phyloP scores from a whole-genome alignment of 2,797 vertebrate genomes.

The Acestrorhynchus altus region DNA sequence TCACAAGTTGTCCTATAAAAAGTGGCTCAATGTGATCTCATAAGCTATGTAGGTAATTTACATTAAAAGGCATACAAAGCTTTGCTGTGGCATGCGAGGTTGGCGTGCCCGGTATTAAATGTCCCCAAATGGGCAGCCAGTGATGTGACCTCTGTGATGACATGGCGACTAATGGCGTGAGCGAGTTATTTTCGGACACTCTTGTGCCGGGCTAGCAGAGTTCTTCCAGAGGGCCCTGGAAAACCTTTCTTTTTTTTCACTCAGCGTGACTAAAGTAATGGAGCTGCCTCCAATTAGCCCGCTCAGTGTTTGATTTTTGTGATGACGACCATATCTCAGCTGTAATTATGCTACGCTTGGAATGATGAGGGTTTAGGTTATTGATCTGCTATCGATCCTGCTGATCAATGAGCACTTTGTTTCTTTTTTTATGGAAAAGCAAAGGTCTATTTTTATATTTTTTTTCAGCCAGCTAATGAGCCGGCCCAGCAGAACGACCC shows the following conservation, averaged over 20 bases:
- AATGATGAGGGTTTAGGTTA: conserved; percentile 85
- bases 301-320: conserved; percentile 78
- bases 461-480: conserved; percentile 72
- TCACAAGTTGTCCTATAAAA: conserved; percentile 66
- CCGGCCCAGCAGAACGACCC: conserved; percentile 62
- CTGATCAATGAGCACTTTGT: conserved; percentile 84
- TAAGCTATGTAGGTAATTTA: conserved; percentile 60
- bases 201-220: conserved; percentile 61
- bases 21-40: conserved; percentile 57
- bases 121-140: conserved; percentile 69
- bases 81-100: conserved; percentile 54
- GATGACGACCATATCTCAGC: conserved; percentile 81
- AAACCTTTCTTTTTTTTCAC: conserved; percentile 50
- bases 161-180: conserved; percentile 73
- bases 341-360: conserved; percentile 79
- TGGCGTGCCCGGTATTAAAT: conserved; percentile 64
- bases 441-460: conserved; percentile 62
- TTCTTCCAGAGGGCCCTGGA: conserved; percentile 68
- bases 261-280: conserved; percentile 67
- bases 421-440: conserved; percentile 75
- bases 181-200: conserved; percentile 74
- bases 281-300: conserved; percentile 77
- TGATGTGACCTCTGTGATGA: conserved; percentile 72
- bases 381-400: conserved; percentile 79
- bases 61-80: conserved; percentile 61